phyloP scores from a whole-genome alignment of 2,797 vertebrate species.

The Macroramphosus scolopax region DNA sequence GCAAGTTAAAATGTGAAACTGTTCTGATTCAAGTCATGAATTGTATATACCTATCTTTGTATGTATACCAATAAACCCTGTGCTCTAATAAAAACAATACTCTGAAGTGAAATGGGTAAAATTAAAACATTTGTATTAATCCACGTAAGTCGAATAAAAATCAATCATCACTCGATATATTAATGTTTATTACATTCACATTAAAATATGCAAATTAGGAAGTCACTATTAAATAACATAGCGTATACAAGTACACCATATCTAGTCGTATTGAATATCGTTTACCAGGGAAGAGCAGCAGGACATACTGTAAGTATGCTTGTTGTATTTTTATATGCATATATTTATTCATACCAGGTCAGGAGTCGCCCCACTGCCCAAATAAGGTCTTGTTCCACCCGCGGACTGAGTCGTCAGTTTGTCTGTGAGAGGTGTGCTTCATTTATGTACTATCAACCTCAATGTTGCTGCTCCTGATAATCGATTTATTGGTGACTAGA shows the following conservation, averaged over 20 bases:
- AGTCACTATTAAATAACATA: conserved; percentile 63
- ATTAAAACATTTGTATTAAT: conserved; percentile 74
- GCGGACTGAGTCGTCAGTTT: conserved; percentile 49
- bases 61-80: conserved; percentile 76
- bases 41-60: conserved; percentile 79
- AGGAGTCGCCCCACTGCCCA: conserved; percentile 48
- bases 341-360: conserved; percentile 63
- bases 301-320: conserved; percentile 67
- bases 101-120: conserved; percentile 74
- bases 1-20: conserved; percentile 65
- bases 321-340: conserved; percentile 73
- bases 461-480: conserved; percentile 28
- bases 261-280: conserved; percentile 64
- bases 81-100: conserved; percentile 77
- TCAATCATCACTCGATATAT: conserved; percentile 64
- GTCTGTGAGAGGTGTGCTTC: conserved; percentile 58
- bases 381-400: conserved; percentile 35
- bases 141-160: conserved; percentile 61
- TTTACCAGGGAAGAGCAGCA: conserved; percentile 69
- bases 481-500: conserved; percentile 15
- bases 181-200: conserved; percentile 70
- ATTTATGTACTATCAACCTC: conserved; percentile 39
- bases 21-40: conserved; percentile 64
- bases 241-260: conserved; percentile 71
- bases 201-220: conserved; percentile 76